A percentile compares a stretch with the other conserved stretches of the same genome.
phyloP scores from a whole-genome alignment of 2,797 vertebrate genomes.

The Darevskia mixta region DNA sequence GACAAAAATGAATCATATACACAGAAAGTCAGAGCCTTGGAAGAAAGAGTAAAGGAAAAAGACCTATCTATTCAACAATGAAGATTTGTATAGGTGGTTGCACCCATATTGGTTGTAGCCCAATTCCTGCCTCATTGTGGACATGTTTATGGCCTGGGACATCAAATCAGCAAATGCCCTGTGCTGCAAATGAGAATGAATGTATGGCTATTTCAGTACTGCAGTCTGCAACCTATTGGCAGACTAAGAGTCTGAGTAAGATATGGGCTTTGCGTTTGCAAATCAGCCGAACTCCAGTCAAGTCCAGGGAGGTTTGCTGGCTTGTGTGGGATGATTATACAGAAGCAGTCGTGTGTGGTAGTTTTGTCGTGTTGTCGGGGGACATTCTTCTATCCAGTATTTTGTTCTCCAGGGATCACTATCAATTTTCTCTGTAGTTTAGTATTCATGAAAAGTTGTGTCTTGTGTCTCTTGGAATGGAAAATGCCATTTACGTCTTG shows the following conservation, averaged over 20 bases:
- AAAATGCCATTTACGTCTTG: background rate
- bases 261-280: background rate
- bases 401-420: background rate
- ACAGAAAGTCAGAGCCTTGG: background rate
- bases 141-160: background rate
- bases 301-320: background rate
- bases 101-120: background rate
- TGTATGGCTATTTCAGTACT: background rate
- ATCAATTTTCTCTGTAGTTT: constrained; percentile 8
- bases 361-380: background rate
- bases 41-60: background rate
- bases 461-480: background rate
- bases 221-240: background rate
- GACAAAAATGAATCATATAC: background rate
- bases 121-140: background rate
- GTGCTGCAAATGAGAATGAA: background rate
- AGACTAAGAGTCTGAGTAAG: background rate
- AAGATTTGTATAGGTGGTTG: background rate
- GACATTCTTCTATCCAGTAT: background rate
- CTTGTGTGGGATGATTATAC: background rate
- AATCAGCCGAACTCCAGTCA: background rate
- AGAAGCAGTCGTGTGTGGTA: background rate
- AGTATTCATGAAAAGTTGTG: background rate
- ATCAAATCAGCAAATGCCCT: background rate
- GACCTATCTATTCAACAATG: background rate